Conservation (phyloP, 1,140 invertebrate species). For the Euwallacea similis region DNA sequence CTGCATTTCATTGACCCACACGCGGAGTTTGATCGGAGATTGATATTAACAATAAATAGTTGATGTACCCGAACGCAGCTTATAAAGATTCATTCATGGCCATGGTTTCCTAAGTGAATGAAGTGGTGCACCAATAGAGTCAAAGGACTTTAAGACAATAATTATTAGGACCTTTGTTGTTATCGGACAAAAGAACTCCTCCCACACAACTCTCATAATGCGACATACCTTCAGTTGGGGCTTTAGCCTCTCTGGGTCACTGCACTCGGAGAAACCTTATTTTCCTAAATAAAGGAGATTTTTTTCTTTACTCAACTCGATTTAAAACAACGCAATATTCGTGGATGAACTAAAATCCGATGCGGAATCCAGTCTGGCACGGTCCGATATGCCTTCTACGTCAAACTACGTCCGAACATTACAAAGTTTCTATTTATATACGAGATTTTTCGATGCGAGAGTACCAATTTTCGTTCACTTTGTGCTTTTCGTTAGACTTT, state of each 20-base stretch:
- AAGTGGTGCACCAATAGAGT: neutral
- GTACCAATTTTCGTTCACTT: neutral
- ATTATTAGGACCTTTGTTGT: slow-evolving; percentile 1
- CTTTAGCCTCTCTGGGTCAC: neutral
- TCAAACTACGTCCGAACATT: slow-evolving; percentile 34
- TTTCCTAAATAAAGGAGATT: neutral
- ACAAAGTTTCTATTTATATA: slow-evolving; percentile 34
- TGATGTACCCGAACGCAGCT: neutral
- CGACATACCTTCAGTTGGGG: slow-evolving; percentile 5
- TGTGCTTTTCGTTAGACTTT: neutral
- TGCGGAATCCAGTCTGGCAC: slow-evolving; percentile 26
- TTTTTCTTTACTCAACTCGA: neutral
- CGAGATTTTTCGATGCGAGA: slow-evolving; percentile 16
- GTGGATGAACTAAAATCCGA: slow-evolving; percentile 19
- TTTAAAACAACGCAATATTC: slow-evolving; percentile 25
- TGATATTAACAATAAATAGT: no score
- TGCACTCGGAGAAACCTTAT: neutral
- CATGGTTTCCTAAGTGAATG: neutral
- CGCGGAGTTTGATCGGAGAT: no score
- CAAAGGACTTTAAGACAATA: neutral
- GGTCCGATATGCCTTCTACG: slow-evolving; percentile 19
- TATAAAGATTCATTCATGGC: neutral
- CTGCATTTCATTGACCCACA: no score
- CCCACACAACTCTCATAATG: neutral
- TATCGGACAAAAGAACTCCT: neutral